Evolutionary conservation across 64 coral and sea anemone species (phyloP).

Genomic region (Hydrozoanthus tunicans): DNA sequence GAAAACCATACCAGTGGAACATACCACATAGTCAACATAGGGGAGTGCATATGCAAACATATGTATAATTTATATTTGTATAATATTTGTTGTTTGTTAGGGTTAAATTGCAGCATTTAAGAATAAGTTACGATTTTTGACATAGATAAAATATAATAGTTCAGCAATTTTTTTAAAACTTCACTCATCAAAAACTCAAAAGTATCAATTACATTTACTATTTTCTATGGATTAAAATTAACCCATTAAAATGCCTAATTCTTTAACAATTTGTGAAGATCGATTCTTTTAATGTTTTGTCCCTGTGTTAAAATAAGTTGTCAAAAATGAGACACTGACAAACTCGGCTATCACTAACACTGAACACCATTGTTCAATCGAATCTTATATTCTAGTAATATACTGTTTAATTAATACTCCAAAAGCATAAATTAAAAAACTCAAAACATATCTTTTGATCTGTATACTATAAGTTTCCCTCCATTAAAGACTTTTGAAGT

Average conservation of each 20-base stretch:
- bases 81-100: background rate
- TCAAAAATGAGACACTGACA: conserved; percentile 8
- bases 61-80: conserved; percentile 2
- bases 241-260: background rate
- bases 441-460: conserved; percentile 13
- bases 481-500: background rate
- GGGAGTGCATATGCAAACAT: background rate
- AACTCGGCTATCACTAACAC: background rate
- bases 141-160: too few species aligned
- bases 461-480: background rate
- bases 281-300: conserved; percentile 1
- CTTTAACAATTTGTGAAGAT: background rate
- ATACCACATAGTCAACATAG: conserved; percentile 3
- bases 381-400: background rate
- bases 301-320: conserved; percentile 8
- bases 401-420: conserved; percentile 13
- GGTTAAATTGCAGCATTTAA: background rate
- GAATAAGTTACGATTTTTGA: too few species aligned
- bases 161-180: too few species aligned
- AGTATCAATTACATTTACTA: background rate
- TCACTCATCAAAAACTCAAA: too few species aligned
- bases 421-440: conserved; percentile 14
- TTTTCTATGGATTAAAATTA: background rate
- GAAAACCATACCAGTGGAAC: conserved; percentile 6
- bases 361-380: too few species aligned